phyloP scores from a whole-genome alignment of 1,140 invertebrate species.

The Zeugodacus cucurbitae region DNA sequence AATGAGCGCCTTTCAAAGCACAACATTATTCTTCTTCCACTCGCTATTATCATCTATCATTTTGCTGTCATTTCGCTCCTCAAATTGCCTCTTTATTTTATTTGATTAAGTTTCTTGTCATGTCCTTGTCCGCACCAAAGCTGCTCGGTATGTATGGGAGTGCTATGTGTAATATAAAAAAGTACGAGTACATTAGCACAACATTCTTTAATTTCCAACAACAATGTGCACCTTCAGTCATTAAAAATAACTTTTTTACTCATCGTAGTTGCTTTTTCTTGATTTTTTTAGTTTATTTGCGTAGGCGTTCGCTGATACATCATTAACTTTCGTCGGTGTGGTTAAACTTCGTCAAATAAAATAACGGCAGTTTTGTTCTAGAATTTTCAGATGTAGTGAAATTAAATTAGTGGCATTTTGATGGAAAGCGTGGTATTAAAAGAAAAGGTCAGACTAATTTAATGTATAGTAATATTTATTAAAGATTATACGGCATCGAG shows the following conservation, averaged over 20 bases:
- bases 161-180: not conserved
- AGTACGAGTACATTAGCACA: not conserved
- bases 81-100: not conserved
- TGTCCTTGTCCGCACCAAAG: not conserved
- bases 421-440: not conserved
- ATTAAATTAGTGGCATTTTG: not conserved
- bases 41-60: not conserved
- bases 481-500: no score
- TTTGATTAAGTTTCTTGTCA: not conserved
- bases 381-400: not conserved
- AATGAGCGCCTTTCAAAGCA: not conserved
- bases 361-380: not conserved
- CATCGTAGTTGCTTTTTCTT: no score
- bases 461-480: no score
- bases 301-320: not conserved
- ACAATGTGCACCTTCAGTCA: not conserved
- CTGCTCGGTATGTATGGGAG: not conserved
- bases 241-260: not conserved
- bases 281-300: not conserved
- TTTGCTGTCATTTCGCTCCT: not conserved
- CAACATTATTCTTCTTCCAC: not conserved
- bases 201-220: not conserved
- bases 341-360: not conserved
- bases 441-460: not conserved
- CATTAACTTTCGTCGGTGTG: not conserved